Percentiles rank a stretch among this genome's conserved stretches.
phyloP scores from a whole-genome alignment of 2,113 vertebrate species.

The Nicator chloris region DNA sequence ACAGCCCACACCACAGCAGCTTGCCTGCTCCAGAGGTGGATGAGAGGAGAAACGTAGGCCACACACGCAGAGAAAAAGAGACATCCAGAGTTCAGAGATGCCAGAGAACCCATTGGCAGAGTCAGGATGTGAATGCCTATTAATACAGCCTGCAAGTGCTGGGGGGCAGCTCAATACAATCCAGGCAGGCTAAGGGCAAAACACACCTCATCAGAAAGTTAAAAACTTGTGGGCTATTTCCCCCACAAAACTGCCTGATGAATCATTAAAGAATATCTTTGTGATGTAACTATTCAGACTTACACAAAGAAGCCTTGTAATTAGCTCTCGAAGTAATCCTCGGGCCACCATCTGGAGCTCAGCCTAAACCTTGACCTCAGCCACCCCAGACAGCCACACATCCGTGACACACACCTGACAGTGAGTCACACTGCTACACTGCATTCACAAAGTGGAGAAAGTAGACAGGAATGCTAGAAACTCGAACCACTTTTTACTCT shows the following conservation, averaged over 20 bases:
- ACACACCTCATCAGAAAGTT: not conserved
- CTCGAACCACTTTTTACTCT: not conserved
- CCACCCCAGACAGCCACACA: not conserved
- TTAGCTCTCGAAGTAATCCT: conserved; percentile 15
- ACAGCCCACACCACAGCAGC: not conserved
- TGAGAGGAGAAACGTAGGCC: not conserved
- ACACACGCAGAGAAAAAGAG: not conserved
- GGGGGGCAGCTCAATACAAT: not conserved
- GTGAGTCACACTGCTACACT: not conserved
- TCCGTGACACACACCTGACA: not conserved
- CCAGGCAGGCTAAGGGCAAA: not conserved
- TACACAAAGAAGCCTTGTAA: conserved; percentile 7
- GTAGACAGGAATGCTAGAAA: not conserved
- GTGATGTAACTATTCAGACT: conserved; percentile 34
- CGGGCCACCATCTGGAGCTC: conserved; percentile 41
- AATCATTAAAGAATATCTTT: conserved; percentile 12
- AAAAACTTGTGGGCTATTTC: not conserved
- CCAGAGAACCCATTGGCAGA: not conserved
- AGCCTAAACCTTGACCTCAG: conserved; percentile 1
- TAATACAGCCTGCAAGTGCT: not conserved
- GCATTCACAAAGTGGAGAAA: not conserved
- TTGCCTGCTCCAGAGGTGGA: accelerated
- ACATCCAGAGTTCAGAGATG: not conserved
- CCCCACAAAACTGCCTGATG: not conserved
- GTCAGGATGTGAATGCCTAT: not conserved